phyloP scores from a whole-genome alignment of 2,113 vertebrate species.

The Clarias magur region DNA sequence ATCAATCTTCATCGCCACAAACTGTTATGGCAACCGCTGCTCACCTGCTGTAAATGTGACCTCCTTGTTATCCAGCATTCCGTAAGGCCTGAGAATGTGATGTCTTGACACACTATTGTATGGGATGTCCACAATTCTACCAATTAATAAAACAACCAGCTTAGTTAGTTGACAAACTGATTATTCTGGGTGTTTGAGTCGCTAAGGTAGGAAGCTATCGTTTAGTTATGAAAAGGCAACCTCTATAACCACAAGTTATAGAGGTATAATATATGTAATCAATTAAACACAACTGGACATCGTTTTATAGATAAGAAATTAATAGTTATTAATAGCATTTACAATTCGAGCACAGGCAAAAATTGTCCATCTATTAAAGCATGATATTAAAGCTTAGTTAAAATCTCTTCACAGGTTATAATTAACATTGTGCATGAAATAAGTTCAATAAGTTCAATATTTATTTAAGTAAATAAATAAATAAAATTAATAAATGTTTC shows the following conservation, averaged over 20 bases:
- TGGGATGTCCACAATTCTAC: not conserved
- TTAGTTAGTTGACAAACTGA: not conserved
- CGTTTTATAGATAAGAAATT: not conserved
- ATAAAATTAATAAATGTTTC: not conserved
- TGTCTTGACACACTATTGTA: not conserved
- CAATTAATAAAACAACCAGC: not conserved
- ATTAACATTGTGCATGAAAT: not conserved
- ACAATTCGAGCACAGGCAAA: not conserved
- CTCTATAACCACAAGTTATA: not conserved
- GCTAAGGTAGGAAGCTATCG: not conserved
- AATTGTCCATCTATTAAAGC: not conserved
- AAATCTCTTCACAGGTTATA: not conserved
- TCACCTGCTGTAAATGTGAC: not conserved
- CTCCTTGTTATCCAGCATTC: not conserved
- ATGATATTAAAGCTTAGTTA: not conserved
- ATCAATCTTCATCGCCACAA: not conserved
- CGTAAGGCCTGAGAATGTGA: not conserved
- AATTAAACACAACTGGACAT: not conserved
- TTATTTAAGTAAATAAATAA: too few relatives aligned
- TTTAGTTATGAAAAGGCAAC: not conserved
- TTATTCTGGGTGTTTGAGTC: not conserved
- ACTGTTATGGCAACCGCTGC: not conserved
- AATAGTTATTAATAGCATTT: not conserved
- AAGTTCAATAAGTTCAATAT: not conserved
- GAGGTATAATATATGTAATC: not conserved